These are phyloP conservation scores for Silurus lanzhouensis DNA, from an alignment of 2,797 vertebrate genomes.

Conservation along the genomic window DNA sequence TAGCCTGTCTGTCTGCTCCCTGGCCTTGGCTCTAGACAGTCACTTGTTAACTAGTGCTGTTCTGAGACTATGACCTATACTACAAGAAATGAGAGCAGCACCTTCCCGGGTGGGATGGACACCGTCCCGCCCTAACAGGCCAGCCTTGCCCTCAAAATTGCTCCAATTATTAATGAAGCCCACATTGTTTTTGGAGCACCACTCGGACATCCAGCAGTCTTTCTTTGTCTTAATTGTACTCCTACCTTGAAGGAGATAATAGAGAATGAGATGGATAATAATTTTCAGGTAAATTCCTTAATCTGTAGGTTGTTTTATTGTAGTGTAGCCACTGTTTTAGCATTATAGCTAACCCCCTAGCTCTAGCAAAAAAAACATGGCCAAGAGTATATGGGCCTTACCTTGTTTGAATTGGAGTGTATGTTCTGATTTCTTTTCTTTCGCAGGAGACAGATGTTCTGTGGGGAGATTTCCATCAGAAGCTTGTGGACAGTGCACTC, in stretches of 20 bases:
- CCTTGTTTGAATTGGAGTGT: background rate
- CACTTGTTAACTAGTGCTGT: too few species aligned
- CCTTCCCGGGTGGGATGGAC: too few species aligned
- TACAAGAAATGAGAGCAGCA: too few species aligned
- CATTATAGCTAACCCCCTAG: background rate
- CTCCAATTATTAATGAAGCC: too few species aligned
- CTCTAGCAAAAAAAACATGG: too few species aligned
- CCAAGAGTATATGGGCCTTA: background rate
- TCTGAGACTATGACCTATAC: too few species aligned
- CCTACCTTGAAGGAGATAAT: constrained; percentile 73
- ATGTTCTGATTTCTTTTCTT: constrained; percentile 27
- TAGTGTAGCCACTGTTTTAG: constrained; percentile 4
- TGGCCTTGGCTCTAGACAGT: too few species aligned
- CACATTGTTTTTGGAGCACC: too few species aligned
- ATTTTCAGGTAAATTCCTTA: constrained; percentile 70
- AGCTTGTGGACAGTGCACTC: constrained; percentile 85
- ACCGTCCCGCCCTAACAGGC: too few species aligned
- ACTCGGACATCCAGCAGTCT: too few species aligned
- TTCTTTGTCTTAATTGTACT: constrained; percentile 56
- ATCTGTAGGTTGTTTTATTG: background rate
- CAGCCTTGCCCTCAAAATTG: too few species aligned
- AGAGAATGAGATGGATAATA: constrained; percentile 77
- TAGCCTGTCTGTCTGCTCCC: too few species aligned
- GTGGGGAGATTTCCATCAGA: constrained; percentile 93
- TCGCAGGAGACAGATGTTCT: constrained; percentile 89